Evolutionary conservation across 1,140 invertebrate genomes (phyloP).

Genomic region (Ridgeia piscesae): DNA sequence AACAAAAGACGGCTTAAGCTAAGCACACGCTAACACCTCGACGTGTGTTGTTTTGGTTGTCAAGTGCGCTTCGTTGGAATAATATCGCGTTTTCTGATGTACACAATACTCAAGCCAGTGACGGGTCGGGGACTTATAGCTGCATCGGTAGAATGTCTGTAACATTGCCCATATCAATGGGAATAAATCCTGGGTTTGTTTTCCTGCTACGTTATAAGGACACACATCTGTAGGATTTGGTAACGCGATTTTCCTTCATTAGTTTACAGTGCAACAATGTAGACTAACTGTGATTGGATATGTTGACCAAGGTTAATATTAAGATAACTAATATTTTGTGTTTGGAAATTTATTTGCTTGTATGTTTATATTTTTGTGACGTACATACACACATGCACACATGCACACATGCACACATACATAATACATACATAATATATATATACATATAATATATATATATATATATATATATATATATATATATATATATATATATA

Average conservation of each 20-base stretch:
- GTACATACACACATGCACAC: conserved; percentile 19
- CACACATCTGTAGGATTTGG: too few relatives aligned
- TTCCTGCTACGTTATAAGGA: too few relatives aligned
- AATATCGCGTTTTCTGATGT: not conserved
- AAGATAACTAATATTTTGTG: too few relatives aligned
- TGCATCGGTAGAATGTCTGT: too few relatives aligned
- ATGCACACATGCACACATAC: conserved; percentile 26
- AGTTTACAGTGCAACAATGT: too few relatives aligned
- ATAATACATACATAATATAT: conserved; percentile 24
- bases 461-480: not conserved
- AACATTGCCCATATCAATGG: too few relatives aligned
- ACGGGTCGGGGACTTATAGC: not conserved
- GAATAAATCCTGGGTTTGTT: too few relatives aligned
- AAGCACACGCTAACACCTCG: not conserved
- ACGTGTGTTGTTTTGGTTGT: not conserved
- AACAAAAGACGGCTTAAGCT: not conserved
- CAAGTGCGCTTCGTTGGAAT: not conserved
- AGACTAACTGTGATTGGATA: too few relatives aligned
- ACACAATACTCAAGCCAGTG: not conserved
- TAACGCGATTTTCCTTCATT: too few relatives aligned
- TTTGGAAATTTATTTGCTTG: not conserved
- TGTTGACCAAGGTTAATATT: too few relatives aligned
- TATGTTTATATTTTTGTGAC: not conserved
- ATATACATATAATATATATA: conserved; percentile 26
- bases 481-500: conserved; percentile 10